phyloP scores from a whole-genome alignment of 2,888 invertebrate genomes.

The Buathra laborator region DNA sequence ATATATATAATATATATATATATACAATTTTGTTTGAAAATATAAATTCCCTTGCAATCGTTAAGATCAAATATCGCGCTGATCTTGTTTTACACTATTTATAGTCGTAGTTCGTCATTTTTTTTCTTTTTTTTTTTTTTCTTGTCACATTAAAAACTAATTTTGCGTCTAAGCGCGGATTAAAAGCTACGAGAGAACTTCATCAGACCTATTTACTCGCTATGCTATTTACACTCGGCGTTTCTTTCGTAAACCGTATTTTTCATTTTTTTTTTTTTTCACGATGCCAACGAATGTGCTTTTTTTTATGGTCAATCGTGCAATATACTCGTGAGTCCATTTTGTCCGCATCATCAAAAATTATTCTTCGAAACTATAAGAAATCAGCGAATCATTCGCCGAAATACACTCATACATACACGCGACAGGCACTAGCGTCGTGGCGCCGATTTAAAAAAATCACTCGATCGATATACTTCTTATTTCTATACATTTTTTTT shows the following conservation, averaged over 20 bases:
- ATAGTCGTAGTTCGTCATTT: constrained; percentile 50
- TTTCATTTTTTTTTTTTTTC: background rate
- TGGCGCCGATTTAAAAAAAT: constrained; percentile 54
- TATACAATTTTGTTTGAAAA: constrained; percentile 65
- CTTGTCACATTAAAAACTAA: constrained; percentile 33
- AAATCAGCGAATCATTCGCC: constrained; percentile 26
- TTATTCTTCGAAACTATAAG: constrained; percentile 26
- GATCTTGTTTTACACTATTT: constrained; percentile 60
- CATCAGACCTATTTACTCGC: constrained; percentile 42
- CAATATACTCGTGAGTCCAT: constrained; percentile 41
- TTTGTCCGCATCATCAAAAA: constrained; percentile 35
- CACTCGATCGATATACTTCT: constrained; percentile 48
- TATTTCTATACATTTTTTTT: constrained; percentile 42
- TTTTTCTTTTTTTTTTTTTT: constrained; percentile 46
- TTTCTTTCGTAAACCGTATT: background rate
- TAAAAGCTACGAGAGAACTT: constrained; percentile 54
- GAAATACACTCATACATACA: constrained; percentile 17
- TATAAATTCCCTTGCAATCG: constrained; percentile 60
- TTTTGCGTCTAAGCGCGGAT: constrained; percentile 37
- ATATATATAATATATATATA: constrained; percentile 25
- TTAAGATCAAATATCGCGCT: constrained; percentile 50
- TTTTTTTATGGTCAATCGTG: constrained; percentile 42
- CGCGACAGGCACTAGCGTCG: constrained; percentile 39
- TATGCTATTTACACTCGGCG: constrained; percentile 62
- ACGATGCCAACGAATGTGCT: constrained; percentile 62